phyloP scores from a whole-genome alignment of 2,797 vertebrate species.

The Onychomys torridus region DNA sequence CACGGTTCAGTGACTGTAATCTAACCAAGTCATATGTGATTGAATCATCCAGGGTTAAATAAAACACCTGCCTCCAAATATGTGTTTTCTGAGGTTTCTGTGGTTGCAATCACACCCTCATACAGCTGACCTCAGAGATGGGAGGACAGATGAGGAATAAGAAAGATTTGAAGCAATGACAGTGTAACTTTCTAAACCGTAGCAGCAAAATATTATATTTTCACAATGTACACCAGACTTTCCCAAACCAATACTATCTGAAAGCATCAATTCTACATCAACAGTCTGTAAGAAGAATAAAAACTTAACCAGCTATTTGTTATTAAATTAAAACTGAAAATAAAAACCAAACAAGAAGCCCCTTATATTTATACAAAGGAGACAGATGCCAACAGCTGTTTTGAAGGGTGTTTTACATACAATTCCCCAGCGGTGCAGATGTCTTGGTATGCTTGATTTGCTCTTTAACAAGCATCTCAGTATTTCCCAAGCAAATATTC shows the following conservation, averaged over 20 bases:
- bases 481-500: background rate
- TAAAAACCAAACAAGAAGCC: background rate
- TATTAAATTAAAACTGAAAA: slow-evolving; percentile 29
- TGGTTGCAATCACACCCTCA: slow-evolving; percentile 71
- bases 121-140: slow-evolving; percentile 43
- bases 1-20: slow-evolving; percentile 75
- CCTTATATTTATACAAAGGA: background rate
- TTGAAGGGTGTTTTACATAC: background rate
- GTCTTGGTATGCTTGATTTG: background rate
- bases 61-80: slow-evolving; percentile 72
- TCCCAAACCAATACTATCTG: slow-evolving; percentile 52
- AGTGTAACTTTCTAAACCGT: slow-evolving; percentile 28
- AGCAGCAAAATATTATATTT: background rate
- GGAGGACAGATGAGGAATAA: slow-evolving; percentile 41
- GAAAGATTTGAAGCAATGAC: slow-evolving; percentile 15
- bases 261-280: background rate
- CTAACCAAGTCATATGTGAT: slow-evolving; percentile 73
- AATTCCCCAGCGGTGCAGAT: background rate
- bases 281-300: background rate
- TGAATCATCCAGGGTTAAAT: slow-evolving; percentile 74
- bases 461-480: background rate
- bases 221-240: slow-evolving; percentile 57
- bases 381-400: background rate
- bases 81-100: slow-evolving; percentile 60
- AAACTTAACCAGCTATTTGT: background rate